A percentile compares a stretch with the other conserved stretches of the same genome.
These are phyloP conservation scores for Phrynosoma platyrhinos DNA, from an alignment of 2,113 vertebrate species.

Conservation along the genomic window DNA sequence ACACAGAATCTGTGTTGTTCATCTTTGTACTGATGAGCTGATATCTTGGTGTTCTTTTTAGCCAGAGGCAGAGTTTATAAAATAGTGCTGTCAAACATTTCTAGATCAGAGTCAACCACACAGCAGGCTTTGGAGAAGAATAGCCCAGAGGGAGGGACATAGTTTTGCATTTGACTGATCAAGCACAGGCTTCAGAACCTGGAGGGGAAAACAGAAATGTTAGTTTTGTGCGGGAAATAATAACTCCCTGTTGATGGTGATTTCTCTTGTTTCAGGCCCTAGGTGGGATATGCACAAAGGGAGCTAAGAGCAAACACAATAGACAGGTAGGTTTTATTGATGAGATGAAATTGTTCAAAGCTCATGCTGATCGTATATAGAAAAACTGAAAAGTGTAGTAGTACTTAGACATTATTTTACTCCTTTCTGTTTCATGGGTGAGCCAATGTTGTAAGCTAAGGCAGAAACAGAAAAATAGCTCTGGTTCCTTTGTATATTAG, in stretches of 20 bases:
- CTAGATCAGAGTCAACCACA: constrained; percentile 45
- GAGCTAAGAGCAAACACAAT: constrained; percentile 16
- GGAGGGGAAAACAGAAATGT: constrained; percentile 19
- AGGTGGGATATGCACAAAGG: fast-evolving
- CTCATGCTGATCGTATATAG: not conserved
- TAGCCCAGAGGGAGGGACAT: constrained; percentile 11
- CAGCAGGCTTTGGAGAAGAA: constrained; percentile 45
- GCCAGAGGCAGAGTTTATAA: constrained; percentile 59
- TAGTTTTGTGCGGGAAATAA: constrained; percentile 43
- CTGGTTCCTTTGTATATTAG: too few species aligned
- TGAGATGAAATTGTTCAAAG: constrained; percentile 13
- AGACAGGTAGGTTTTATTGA: not conserved
- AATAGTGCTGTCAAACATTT: constrained; percentile 59
- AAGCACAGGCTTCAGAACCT: constrained; percentile 50
- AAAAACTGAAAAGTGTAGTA: not conserved
- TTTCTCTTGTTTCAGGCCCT: constrained; percentile 24
- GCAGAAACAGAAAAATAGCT: not conserved
- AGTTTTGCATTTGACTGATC: constrained; percentile 44
- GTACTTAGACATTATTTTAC: not conserved
- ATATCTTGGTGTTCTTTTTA: constrained; percentile 46
- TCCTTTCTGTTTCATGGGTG: not conserved
- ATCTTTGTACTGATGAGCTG: constrained; percentile 57
- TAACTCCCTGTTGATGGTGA: not conserved
- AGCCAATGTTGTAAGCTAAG: not conserved
- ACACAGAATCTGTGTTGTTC: constrained; percentile 44